Base-by-base conservation (phyloP, 2,797 vertebrate genomes). In the Valencia hispanica region DNA sequence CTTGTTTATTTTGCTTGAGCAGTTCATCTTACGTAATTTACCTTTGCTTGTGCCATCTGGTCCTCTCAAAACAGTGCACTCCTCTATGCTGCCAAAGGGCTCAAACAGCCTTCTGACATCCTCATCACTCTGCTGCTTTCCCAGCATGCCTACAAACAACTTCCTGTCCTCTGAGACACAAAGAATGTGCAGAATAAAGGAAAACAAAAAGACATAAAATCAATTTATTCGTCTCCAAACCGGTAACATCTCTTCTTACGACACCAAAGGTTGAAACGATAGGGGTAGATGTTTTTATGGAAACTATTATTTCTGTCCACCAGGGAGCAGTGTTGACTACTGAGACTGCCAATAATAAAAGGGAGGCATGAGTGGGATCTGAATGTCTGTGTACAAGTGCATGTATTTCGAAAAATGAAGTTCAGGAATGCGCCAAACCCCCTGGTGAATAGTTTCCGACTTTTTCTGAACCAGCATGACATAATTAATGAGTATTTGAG, bases 31-130 rank as follows among this genome's bases (percentile, higher is more conserved):
- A 25, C 36, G 20, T 3, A 43, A 68, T 73, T 81, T 93, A 97
- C 97, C 97, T 96, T 98, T 98, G 94, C 97, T 98, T 92, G 97
- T 96, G 75, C 97, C 97, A 0, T 98, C 97, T 0, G 97, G 97
- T 0, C 97, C 97, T 61, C 97, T 95, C 78, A 98, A 95, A 81
- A 98, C 97, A 12, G 97, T 98, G 86, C 97, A 98, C 94, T 98
- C 97, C 0, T 97, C 97, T 77, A 98, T 98, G 90, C 94, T 96
- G 80, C 97, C 97, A 1, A 98, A 98, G 5, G 96, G 95, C 83
- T 98, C 97, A 12, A 98, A 98, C 95, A 98, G 96, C 93, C 97
- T 96, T 86, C 96, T 95, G 72, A 98, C 97, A 0, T 98, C 97
- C 82, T 98, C 97, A 63, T 98, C 97, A 25, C 96, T 96, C 93